phyloP scores from a whole-genome alignment of 92 coral and sea anemone genomes.

The Nematostella vectensis region DNA sequence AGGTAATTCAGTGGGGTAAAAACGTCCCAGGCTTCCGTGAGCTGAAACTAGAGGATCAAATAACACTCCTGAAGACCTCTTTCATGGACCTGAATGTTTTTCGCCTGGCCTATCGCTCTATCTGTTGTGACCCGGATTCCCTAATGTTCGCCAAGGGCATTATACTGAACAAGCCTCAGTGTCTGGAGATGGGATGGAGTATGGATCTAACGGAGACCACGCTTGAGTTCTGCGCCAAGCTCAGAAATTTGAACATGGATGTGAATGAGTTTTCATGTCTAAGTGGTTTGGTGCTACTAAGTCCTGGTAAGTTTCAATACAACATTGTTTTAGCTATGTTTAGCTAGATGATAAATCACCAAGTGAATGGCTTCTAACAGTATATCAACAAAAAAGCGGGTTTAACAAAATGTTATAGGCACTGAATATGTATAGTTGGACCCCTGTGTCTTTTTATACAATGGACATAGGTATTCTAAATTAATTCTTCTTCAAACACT shows the following conservation, averaged over 20 bases:
- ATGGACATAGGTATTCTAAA: no score
- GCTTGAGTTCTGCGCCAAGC: slow-evolving; percentile 84
- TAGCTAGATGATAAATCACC: no score
- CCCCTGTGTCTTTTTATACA: no score
- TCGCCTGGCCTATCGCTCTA: slow-evolving; percentile 82
- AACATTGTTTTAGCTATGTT: no score
- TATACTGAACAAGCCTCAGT: slow-evolving; percentile 38
- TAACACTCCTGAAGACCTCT: slow-evolving; percentile 66
- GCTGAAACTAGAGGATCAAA: slow-evolving; percentile 71
- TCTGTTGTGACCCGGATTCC: slow-evolving; percentile 68
- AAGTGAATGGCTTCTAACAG: no score
- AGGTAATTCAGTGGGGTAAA: slow-evolving; percentile 83
- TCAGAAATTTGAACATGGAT: slow-evolving; percentile 71
- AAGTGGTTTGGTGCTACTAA: slow-evolving; percentile 66
- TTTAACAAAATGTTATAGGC: no score
- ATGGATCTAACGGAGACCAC: slow-evolving; percentile 72
- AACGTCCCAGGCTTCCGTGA: slow-evolving; percentile 88
- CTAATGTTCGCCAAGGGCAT: slow-evolving; percentile 57
- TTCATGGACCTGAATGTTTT: slow-evolving; percentile 93
- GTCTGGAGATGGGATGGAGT: slow-evolving; percentile 79
- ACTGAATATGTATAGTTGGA: no score
- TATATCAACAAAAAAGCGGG: no score
- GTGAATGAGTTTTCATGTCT: slow-evolving; percentile 84
- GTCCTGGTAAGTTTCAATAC: slow-evolving; percentile 56
- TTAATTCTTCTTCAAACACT: no score